phyloP scores from a whole-genome alignment of 2,888 invertebrate genomes.

The Seira musarum region DNA sequence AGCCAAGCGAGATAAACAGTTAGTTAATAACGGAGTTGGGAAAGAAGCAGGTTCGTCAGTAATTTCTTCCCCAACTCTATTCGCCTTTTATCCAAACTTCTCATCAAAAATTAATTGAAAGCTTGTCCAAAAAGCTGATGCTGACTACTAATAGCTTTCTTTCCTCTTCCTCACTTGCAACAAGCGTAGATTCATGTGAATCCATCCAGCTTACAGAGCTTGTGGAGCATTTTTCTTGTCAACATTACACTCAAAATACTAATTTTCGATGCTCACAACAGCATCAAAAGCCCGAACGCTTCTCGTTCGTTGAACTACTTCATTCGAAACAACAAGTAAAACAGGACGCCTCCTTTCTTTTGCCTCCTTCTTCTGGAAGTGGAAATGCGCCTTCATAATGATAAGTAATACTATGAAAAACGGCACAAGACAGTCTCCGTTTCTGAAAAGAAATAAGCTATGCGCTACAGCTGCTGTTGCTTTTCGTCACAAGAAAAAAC shows the following conservation, averaged over 20 bases:
- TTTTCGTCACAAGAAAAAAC: no score
- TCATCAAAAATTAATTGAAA: conserved; percentile 66
- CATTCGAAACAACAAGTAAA: conserved; percentile 3
- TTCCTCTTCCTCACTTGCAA: conserved; percentile 25
- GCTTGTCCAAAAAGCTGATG: conserved; percentile 55
- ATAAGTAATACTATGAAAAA: background rate
- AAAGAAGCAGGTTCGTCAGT: no score
- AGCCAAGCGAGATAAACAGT: no score
- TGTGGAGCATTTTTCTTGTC: conserved; percentile 41
- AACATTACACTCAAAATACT: no score
- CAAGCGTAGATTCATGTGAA: no score
- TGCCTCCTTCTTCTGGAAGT: no score
- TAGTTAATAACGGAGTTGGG: no score
- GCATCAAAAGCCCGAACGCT: conserved; percentile 7
- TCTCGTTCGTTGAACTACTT: conserved; percentile 8
- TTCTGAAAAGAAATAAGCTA: background rate
- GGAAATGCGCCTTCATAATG: background rate
- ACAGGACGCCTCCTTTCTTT: no score
- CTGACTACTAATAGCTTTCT: conserved; percentile 53
- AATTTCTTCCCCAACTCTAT: no score
- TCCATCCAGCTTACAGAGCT: no score
- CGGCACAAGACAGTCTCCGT: background rate
- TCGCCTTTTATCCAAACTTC: conserved; percentile 47
- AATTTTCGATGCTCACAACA: no score
- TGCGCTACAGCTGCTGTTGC: conserved; percentile 29